These are phyloP conservation scores for Dioctria rufipes DNA, from an alignment of 2,888 invertebrate genomes.

Conservation along the genomic window DNA sequence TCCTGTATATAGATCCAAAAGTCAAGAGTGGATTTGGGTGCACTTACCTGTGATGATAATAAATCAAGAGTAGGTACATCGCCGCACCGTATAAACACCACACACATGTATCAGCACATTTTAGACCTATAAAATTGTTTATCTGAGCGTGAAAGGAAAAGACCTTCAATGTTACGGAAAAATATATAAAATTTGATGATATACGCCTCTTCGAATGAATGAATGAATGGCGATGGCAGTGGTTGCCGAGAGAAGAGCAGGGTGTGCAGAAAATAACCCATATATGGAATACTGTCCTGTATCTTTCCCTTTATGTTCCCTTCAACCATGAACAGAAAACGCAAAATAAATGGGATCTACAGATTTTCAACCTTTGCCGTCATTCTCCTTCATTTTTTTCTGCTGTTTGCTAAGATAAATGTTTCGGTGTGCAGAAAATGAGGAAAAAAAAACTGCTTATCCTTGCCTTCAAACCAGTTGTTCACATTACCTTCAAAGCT, in stretches of 20 bases:
- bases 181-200: slow-evolving; percentile 57
- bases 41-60: slow-evolving; percentile 40
- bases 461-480: slow-evolving; percentile 45
- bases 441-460: slow-evolving; percentile 32
- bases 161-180: slow-evolving; percentile 55
- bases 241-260: slow-evolving; percentile 14
- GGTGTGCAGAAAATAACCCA: slow-evolving; percentile 34
- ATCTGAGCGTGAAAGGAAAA: slow-evolving; percentile 58
- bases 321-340: slow-evolving; percentile 51
- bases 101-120: slow-evolving; percentile 44
- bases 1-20: no score
- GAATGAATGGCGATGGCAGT: slow-evolving; percentile 2
- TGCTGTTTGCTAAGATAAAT: slow-evolving; percentile 49
- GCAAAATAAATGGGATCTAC: slow-evolving; percentile 51
- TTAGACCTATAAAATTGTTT: slow-evolving; percentile 58
- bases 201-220: slow-evolving; percentile 49
- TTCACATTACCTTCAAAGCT: slow-evolving; percentile 47
- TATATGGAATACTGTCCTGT: slow-evolving; percentile 40
- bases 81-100: slow-evolving; percentile 14
- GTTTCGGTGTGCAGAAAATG: slow-evolving; percentile 41
- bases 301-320: slow-evolving; percentile 39
- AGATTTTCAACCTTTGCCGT: slow-evolving; percentile 51
- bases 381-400: slow-evolving; percentile 43
- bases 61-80: slow-evolving; percentile 45
- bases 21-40: neutral